Percentiles rank a stretch among this genome's conserved stretches.
Evolutionary conservation across 2,888 invertebrate genomes (phyloP).

Genomic region (Macropis europaea): DNA sequence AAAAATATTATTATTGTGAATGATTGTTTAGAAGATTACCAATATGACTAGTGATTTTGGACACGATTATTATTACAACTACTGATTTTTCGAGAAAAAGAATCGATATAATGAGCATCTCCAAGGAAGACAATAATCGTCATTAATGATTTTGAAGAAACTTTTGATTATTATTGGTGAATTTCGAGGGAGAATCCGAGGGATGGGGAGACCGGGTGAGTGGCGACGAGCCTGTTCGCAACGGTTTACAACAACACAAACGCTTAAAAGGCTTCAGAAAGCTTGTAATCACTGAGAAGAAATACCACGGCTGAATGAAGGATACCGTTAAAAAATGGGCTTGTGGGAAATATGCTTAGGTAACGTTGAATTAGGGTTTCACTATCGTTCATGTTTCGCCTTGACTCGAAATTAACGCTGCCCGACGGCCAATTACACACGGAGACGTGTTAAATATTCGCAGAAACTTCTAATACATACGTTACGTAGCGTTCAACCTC

Average conservation of each 20-base stretch:
- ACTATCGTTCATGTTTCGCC: slow-evolving; percentile 30
- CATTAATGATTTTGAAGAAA: too few relatives aligned
- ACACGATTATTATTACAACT: too few relatives aligned
- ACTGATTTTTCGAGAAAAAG: too few relatives aligned
- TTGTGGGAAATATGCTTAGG: slow-evolving; percentile 66
- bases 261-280: slow-evolving; percentile 71
- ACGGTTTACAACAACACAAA: slow-evolving; percentile 63
- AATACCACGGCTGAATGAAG: slow-evolving; percentile 61
- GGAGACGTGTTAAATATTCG: too few relatives aligned
- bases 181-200: background rate
- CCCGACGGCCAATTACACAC: background rate
- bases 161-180: too few relatives aligned
- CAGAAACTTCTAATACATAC: background rate
- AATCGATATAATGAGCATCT: too few relatives aligned
- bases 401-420: slow-evolving; percentile 37
- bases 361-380: slow-evolving; percentile 54
- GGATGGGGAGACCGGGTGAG: background rate
- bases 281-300: slow-evolving; percentile 66
- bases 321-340: slow-evolving; percentile 65
- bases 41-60: too few relatives aligned
- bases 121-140: too few relatives aligned
- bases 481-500: background rate
- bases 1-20: too few relatives aligned
- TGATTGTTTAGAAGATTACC: too few relatives aligned
- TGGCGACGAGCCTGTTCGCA: slow-evolving; percentile 33